These are phyloP conservation scores for Prunella fulvescens DNA, from an alignment of 2,113 vertebrate species.

Conservation along the genomic window DNA sequence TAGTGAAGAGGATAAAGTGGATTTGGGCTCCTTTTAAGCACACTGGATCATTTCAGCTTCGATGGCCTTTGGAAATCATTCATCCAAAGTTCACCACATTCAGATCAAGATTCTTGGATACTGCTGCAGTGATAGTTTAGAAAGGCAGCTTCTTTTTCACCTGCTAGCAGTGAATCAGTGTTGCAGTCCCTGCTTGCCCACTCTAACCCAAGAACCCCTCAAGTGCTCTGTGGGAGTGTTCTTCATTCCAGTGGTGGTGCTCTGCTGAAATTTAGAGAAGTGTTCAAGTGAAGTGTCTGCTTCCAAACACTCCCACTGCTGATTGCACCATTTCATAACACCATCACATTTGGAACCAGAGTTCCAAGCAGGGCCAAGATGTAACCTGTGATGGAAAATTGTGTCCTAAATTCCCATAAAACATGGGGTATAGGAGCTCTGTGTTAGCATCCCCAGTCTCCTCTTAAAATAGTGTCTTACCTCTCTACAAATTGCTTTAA, in stretches of 20 bases:
- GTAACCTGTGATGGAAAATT: neutral
- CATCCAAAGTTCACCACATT: neutral
- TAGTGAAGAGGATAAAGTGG: neutral
- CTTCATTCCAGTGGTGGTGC: accelerated
- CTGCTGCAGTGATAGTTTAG: neutral
- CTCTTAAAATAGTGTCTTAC: neutral
- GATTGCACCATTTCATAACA: neutral
- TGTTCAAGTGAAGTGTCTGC: neutral
- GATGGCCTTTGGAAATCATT: neutral
- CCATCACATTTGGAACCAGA: neutral
- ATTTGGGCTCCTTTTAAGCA: neutral
- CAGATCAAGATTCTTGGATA: neutral
- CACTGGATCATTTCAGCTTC: accelerated
- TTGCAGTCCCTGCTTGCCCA: neutral
- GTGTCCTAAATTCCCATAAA: neutral
- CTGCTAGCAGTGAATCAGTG: neutral
- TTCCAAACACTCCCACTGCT: neutral
- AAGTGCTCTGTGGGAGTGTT: accelerated
- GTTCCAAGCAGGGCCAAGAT: neutral
- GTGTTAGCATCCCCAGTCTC: neutral
- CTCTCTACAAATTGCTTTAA: neutral
- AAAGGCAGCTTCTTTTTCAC: neutral
- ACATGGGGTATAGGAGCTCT: neutral
- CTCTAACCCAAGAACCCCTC: neutral
- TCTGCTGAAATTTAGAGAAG: neutral